phyloP scores from a whole-genome alignment of 2,113 vertebrate genomes.

The Oncorhynchus keta region DNA sequence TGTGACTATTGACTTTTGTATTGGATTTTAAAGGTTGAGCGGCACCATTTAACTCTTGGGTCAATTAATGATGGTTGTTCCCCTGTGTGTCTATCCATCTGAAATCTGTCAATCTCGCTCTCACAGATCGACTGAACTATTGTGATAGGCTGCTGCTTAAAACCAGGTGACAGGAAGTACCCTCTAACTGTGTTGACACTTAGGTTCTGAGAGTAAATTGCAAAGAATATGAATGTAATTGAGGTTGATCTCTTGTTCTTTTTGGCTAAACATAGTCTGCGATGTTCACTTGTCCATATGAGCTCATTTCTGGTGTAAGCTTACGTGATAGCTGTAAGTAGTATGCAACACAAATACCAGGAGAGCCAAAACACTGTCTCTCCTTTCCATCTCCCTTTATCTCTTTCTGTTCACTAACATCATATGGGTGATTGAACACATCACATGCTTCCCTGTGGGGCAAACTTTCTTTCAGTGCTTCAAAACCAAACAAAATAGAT shows the following conservation, averaged over 20 bases:
- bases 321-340: no score
- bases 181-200: no score
- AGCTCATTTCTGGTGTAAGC: no score
- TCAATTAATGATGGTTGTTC: conserved; percentile 69
- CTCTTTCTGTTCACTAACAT: conserved; percentile 1
- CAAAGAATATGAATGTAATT: no score
- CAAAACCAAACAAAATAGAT: conserved; percentile 44
- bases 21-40: conserved; percentile 65
- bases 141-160: conserved; percentile 37
- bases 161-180: no score
- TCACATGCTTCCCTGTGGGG: conserved; percentile 34
- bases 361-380: no score
- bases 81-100: conserved; percentile 55
- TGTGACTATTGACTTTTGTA: conserved; percentile 54
- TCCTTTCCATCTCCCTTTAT: no score
- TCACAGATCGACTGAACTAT: conserved; percentile 10
- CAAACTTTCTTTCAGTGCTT: conserved; percentile 31
- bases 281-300: no score
- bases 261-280: no score
- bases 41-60: conserved; percentile 65
- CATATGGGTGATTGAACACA: conserved; percentile 38
- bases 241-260: neutral
- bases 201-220: no score
- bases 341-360: no score
- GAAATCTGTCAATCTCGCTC: conserved; percentile 45